Evolutionary conservation across 2,888 invertebrate genomes (phyloP).

Genomic region (Physocephala rufipes): DNA sequence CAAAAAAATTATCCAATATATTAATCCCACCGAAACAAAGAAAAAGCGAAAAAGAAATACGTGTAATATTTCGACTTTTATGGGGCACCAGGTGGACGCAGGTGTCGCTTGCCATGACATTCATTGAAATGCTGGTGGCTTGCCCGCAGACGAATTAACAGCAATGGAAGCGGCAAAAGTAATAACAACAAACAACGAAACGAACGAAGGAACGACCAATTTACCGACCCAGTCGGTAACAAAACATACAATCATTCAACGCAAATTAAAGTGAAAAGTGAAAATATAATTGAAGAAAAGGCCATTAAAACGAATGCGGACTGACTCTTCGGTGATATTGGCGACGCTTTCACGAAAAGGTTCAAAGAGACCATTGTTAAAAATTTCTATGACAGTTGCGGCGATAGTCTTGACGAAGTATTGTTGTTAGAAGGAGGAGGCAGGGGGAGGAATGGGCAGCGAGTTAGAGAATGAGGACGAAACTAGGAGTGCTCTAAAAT

Average conservation of each 20-base stretch:
- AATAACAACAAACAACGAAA: neutral
- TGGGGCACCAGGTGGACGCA: too few species aligned
- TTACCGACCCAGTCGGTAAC: neutral
- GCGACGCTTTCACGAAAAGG: too few species aligned
- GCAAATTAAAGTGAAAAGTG: slow-evolving; percentile 24
- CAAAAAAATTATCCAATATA: too few species aligned
- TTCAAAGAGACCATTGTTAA: too few species aligned
- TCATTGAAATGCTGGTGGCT: slow-evolving; percentile 5
- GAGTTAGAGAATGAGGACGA: neutral
- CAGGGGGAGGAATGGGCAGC: neutral
- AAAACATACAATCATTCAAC: slow-evolving; percentile 19
- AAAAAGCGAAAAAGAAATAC: too few species aligned
- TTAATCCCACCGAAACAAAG: too few species aligned
- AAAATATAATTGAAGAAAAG: slow-evolving; percentile 27
- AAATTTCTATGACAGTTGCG: neutral
- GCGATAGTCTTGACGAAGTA: too few species aligned
- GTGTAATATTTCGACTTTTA: too few species aligned
- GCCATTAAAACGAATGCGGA: slow-evolving; percentile 17
- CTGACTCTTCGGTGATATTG: too few species aligned
- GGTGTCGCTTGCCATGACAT: neutral
- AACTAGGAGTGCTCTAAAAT: neutral
- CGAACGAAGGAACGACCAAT: neutral
- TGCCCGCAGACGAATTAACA: neutral
- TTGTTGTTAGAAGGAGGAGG: neutral
- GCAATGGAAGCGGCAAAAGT: neutral